phyloP scores from a whole-genome alignment of 2,797 vertebrate genomes.

The Galaxias olidus region DNA sequence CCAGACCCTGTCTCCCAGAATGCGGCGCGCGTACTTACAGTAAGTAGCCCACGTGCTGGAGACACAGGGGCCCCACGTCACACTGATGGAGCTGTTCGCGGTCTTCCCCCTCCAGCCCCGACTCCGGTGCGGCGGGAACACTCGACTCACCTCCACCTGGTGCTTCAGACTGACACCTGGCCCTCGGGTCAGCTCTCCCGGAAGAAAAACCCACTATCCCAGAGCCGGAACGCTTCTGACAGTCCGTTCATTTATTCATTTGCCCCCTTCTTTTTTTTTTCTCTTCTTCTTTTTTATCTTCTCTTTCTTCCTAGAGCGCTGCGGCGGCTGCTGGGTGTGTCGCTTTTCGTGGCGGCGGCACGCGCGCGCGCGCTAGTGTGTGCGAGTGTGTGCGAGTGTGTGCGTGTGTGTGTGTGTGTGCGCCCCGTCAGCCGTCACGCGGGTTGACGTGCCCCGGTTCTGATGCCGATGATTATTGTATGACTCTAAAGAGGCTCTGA shows the following conservation, averaged over 20 bases:
- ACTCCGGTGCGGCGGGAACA: constrained; percentile 5
- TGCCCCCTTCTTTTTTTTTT: not conserved
- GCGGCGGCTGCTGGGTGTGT: constrained; percentile 38
- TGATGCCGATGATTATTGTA: constrained; percentile 67
- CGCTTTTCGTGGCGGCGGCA: constrained; percentile 60
- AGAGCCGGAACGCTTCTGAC: constrained; percentile 68
- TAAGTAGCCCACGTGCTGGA: no score
- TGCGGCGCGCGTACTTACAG: no score
- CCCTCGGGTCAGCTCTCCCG: constrained; percentile 34
- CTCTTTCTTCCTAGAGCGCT: constrained; percentile 37
- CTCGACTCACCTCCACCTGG: constrained; percentile 13
- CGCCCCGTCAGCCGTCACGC: constrained; percentile 58
- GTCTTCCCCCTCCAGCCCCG: no score
- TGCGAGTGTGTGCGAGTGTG: no score
- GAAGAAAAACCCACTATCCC: constrained; percentile 50
- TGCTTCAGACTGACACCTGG: constrained; percentile 54
- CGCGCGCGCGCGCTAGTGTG: no score
- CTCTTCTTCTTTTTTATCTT: not conserved
- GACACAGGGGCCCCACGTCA: no score
- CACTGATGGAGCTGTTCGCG: no score
- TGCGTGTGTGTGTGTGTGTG: no score
- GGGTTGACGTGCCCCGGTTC: constrained; percentile 54
- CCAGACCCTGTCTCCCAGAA: no score
- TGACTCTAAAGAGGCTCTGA: constrained; percentile 60
- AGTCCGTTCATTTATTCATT: constrained; percentile 50